Evolutionary conservation across 2,888 invertebrate genomes (phyloP).

Genomic region (Branchellion lobata): DNA sequence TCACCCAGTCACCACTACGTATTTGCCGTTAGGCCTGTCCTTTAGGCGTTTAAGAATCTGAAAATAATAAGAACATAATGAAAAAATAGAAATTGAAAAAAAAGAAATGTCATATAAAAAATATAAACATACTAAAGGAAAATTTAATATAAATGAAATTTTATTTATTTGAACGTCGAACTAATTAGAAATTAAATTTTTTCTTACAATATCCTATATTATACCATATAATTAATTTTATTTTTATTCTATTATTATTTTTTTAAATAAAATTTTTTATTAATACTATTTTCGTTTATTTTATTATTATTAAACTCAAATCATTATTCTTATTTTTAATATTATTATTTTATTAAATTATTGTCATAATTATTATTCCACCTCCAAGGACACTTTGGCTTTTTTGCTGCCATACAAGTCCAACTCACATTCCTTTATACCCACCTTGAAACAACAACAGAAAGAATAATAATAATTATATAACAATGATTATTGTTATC

Average conservation of each 20-base stretch:
- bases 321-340: not conserved
- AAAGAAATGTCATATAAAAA: too few relatives aligned
- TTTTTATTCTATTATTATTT: too few relatives aligned
- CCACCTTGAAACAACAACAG: constrained; percentile 65
- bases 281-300: not conserved
- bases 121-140: too few relatives aligned
- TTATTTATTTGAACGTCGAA: too few relatives aligned
- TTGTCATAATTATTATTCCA: not conserved
- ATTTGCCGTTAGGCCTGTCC: constrained; percentile 76
- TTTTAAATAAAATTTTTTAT: too few relatives aligned
- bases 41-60: constrained; percentile 73
- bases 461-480: not conserved
- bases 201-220: too few relatives aligned
- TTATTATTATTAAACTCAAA: not conserved
- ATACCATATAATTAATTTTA: too few relatives aligned
- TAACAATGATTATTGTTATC: not conserved
- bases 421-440: constrained; percentile 76
- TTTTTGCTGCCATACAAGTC: constrained; percentile 89
- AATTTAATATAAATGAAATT: too few relatives aligned
- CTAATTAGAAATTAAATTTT: too few relatives aligned
- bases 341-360: constrained; percentile 55
- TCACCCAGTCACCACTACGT: constrained; percentile 91
- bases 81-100: too few relatives aligned
- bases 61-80: not conserved
- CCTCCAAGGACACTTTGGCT: constrained; percentile 82